phyloP scores from a whole-genome alignment of 2,888 invertebrate species.

The Callyntrura guangdongensis region DNA sequence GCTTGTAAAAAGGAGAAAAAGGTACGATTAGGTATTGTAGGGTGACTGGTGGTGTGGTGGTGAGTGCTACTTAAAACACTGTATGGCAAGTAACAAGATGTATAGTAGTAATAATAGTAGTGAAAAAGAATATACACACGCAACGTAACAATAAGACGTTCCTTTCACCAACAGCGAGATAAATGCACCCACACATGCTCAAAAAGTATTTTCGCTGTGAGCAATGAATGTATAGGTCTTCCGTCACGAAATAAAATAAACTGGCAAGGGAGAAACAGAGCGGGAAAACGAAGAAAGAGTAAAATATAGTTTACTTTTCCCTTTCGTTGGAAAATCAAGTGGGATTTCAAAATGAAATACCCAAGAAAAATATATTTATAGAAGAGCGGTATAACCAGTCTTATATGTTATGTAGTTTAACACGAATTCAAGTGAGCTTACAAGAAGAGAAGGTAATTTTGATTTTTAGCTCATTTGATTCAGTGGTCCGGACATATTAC shows the following conservation, averaged over 20 bases:
- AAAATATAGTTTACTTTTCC: constrained; percentile 69
- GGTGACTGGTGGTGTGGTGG: not conserved
- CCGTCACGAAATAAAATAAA: constrained; percentile 58
- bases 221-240: constrained; percentile 18
- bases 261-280: constrained; percentile 9
- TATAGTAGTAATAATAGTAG: constrained; percentile 4
- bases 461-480: constrained; percentile 76
- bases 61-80: constrained; percentile 19
- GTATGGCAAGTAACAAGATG: constrained; percentile 26
- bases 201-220: not conserved
- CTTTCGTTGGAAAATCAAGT: constrained; percentile 50
- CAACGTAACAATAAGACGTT: constrained; percentile 14
- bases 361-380: not conserved
- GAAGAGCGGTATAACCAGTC: not conserved
- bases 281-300: not conserved
- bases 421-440: constrained; percentile 11
- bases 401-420: not conserved
- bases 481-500: constrained; percentile 70
- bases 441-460: constrained; percentile 66
- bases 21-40: constrained; percentile 28
- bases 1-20: constrained; percentile 65
- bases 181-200: constrained; percentile 14
- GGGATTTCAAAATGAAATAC: constrained; percentile 5
- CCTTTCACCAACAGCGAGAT: constrained; percentile 21
- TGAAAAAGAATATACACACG: not conserved